phyloP scores from a whole-genome alignment of 2,113 vertebrate genomes.

The Potamarius usumacintae region DNA sequence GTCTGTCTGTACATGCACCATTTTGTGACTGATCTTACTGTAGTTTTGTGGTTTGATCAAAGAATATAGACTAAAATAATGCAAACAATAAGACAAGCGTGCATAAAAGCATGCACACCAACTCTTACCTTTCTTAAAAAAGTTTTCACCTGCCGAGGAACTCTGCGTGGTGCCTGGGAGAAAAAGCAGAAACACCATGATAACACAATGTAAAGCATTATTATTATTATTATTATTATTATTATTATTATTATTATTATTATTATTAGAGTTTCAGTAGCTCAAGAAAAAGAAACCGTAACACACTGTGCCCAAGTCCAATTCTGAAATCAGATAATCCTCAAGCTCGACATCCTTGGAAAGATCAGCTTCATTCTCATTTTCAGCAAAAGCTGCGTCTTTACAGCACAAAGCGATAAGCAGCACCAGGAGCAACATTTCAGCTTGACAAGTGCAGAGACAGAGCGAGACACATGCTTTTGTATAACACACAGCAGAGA shows the following conservation, averaged over 20 bases:
- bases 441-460: conserved; percentile 13
- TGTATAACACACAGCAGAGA: background rate
- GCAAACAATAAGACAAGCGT: background rate
- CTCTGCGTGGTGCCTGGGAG: conserved; percentile 65
- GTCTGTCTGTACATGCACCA: background rate
- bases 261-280: no score
- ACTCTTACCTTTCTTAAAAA: conserved; percentile 65
- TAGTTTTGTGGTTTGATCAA: background rate
- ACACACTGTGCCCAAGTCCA: conserved; percentile 66
- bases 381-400: conserved; percentile 22
- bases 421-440: conserved; percentile 53
- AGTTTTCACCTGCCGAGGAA: conserved; percentile 69
- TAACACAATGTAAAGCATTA: background rate
- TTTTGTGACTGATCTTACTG: background rate
- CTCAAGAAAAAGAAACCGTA: background rate
- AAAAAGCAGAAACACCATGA: background rate
- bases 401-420: conserved; percentile 43
- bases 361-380: conserved; percentile 42
- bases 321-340: conserved; percentile 51
- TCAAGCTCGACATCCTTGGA: conserved; percentile 48
- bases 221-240: no score
- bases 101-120: background rate
- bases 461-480: background rate
- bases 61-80: background rate
- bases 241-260: no score